phyloP scores from a whole-genome alignment of 2,888 invertebrate genomes.

The Lymantria dispar region DNA sequence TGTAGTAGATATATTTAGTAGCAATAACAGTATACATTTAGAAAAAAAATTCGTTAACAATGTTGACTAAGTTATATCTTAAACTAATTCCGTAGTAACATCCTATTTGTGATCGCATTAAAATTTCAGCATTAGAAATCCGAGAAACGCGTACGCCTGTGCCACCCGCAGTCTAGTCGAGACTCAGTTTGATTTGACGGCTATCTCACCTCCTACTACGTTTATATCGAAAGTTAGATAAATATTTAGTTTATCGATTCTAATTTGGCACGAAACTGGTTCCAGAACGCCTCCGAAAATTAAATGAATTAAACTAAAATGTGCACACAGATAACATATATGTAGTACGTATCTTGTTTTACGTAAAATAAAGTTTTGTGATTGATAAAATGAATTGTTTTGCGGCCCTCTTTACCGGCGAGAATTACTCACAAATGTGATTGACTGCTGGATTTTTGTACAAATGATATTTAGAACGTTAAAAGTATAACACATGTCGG shows the following conservation, averaged over 20 bases:
- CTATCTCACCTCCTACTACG: conserved; percentile 78
- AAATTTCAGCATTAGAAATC: conserved; percentile 53
- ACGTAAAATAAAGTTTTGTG: conserved; percentile 1
- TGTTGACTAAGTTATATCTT: conserved; percentile 16
- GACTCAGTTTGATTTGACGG: conserved; percentile 78
- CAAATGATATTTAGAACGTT: conserved; percentile 39
- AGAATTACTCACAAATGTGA: conserved; percentile 23
- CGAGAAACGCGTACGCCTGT: conserved; percentile 46
- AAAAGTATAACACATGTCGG: conserved; percentile 49
- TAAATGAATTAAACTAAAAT: conserved; percentile 15
- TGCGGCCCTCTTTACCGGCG: conserved; percentile 11
- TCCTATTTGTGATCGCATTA: conserved; percentile 40
- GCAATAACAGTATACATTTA: no score
- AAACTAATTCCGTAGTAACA: conserved; percentile 20
- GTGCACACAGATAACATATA: conserved; percentile 9
- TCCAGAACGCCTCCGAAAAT: conserved; percentile 41
- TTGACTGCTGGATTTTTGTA: conserved; percentile 29
- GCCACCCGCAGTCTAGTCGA: conserved; percentile 73
- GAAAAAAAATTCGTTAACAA: neutral
- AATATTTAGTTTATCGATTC: conserved; percentile 80
- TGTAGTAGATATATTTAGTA: no score
- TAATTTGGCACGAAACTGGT: conserved; percentile 77
- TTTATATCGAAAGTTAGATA: conserved; percentile 81
- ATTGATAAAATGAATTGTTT: conserved; percentile 3
- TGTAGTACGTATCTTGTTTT: neutral